A percentile compares a stretch with the other conserved stretches of the same genome.
Evolutionary conservation across 2,797 vertebrate genomes (phyloP).

Genomic region (Adelosebastes latens): DNA sequence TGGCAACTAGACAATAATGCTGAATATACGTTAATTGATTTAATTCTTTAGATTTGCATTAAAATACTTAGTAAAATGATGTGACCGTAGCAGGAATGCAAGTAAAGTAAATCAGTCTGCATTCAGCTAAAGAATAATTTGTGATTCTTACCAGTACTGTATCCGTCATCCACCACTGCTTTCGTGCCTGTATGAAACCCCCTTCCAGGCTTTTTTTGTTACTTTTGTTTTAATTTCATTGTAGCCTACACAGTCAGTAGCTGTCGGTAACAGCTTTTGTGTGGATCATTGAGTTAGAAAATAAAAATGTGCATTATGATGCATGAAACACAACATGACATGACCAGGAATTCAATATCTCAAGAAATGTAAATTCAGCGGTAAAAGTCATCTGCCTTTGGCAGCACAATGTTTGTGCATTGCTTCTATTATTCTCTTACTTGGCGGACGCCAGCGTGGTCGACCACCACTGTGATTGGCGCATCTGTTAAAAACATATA

Average conservation of each 20-base stretch:
- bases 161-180: background rate
- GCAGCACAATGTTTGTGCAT: background rate
- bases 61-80: background rate
- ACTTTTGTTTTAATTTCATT: background rate
- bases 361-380: background rate
- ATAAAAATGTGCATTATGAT: background rate
- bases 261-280: slow-evolving; percentile 2
- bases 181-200: background rate
- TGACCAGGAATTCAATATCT: slow-evolving; percentile 7
- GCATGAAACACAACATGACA: background rate
- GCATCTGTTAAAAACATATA: background rate
- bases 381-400: background rate
- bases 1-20: background rate
- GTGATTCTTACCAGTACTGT: background rate
- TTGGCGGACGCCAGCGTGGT: background rate
- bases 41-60: background rate
- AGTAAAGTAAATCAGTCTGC: background rate
- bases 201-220: background rate
- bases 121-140: background rate
- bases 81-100: background rate
- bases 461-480: background rate
- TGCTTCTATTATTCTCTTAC: background rate
- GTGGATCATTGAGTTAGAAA: background rate
- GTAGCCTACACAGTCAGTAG: background rate
- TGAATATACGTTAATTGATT: background rate